phyloP scores from a whole-genome alignment of 2,888 invertebrate genomes.

The Homarus gammarus region DNA sequence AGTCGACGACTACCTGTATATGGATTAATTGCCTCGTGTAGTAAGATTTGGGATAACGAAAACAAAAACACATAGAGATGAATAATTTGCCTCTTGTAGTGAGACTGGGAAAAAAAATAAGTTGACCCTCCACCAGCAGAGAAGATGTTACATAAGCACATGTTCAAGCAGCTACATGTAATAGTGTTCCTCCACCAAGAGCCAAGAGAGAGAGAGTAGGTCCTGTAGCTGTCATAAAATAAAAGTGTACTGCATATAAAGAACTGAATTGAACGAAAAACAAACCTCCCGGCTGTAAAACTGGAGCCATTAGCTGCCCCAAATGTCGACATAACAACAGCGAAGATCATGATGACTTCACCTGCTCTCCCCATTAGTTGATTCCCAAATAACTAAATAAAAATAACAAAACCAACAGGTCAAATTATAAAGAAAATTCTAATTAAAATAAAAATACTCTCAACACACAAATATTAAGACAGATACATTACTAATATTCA shows the following conservation, averaged over 20 bases:
- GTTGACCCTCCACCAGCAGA: not conserved
- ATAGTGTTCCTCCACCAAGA: not conserved
- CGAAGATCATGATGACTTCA: constrained; percentile 88
- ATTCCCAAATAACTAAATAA: constrained; percentile 40
- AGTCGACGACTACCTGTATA: too few species aligned
- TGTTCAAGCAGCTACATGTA: too few species aligned
- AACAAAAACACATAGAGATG: too few species aligned
- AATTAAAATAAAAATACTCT: not conserved
- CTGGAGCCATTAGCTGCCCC: constrained; percentile 78
- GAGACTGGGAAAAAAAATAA: too few species aligned
- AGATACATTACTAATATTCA: too few species aligned
- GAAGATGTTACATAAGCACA: not conserved
- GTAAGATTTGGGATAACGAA: too few species aligned
- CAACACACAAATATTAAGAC: constrained; percentile 18
- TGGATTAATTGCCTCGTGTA: too few species aligned
- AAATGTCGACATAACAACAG: constrained; percentile 80
- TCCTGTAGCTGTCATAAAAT: not conserved
- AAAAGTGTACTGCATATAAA: too few species aligned
- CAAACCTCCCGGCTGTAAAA: constrained; percentile 82
- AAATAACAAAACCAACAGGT: not conserved
- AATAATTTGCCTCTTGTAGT: too few species aligned
- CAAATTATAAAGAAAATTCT: too few species aligned
- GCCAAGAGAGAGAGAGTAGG: not conserved
- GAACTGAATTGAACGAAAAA: not conserved
- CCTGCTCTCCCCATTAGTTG: constrained; percentile 38